phyloP scores from a whole-genome alignment of 2,888 invertebrate species.

The Papilio demoleus region DNA sequence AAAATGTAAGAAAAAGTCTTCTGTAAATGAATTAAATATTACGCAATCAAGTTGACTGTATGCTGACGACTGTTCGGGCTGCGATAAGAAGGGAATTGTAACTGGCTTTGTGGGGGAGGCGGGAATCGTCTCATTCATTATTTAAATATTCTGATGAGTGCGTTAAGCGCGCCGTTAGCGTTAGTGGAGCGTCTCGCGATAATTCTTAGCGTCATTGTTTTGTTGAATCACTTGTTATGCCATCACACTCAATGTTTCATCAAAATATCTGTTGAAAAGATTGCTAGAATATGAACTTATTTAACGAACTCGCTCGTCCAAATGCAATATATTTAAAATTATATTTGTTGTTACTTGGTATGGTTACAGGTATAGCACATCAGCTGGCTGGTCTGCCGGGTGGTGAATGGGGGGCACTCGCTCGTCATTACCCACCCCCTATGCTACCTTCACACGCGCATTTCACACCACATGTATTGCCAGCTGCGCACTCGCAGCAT shows the following conservation, averaged over 20 bases:
- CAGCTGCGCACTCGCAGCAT: slow-evolving; percentile 78
- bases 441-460: slow-evolving; percentile 81
- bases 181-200: slow-evolving; percentile 68
- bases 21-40: slow-evolving; percentile 4
- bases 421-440: slow-evolving; percentile 83
- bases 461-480: slow-evolving; percentile 83
- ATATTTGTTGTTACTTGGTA: no score
- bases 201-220: slow-evolving; percentile 71
- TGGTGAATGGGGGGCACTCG: slow-evolving; percentile 85
- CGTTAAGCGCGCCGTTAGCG: slow-evolving; percentile 71
- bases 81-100: slow-evolving; percentile 72
- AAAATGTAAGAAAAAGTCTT: neutral
- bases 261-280: neutral
- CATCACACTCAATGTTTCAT: slow-evolving; percentile 15
- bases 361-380: slow-evolving; percentile 90
- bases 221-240: slow-evolving; percentile 72
- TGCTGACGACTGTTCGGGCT: slow-evolving; percentile 65
- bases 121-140: slow-evolving; percentile 64
- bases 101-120: slow-evolving; percentile 59
- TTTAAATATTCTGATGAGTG: slow-evolving; percentile 79
- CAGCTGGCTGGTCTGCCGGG: slow-evolving; percentile 88
- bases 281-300: neutral
- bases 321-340: no score
- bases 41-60: slow-evolving; percentile 53
- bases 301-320: neutral